Evolutionary conservation across 35 echinoderm and acorn worm genomes (phyloP), one percentile per base, ranked within the genome.

Genomic region (Strongylocentrotus purpuratus): DNA sequence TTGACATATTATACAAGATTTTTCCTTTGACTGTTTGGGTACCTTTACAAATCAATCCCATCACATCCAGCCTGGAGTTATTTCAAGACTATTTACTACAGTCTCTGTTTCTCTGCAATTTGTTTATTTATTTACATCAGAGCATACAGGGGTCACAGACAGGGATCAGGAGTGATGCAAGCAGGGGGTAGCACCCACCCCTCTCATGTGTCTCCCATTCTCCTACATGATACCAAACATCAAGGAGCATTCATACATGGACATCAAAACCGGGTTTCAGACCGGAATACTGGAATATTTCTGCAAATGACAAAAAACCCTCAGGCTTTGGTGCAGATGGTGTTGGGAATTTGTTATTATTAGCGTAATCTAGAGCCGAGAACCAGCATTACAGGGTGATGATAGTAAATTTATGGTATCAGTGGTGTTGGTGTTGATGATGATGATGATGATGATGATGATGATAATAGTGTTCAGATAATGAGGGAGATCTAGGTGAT

Each of bases 111-210:
- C 33, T 32, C 48, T 47, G 32, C 91, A 93, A 93, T 93, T 58
- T 93, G 91, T 93, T 93, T 93, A 93, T 93, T 93, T 93, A 93
- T 93, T 93, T 93, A 93, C 91, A 93, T 47, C 46, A 58, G 46
- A 48, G 91, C 45, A 58, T 48, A 58, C 91, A 47, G 48, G 48
- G 91, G 48, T 47, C 91, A 93, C 13, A 46, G 48, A 58, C 31
- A 32, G 91, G 91, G 91, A 22, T 47, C 91, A 93, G 32, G 5
- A 8, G 91, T 50, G 91, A 93, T 47, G 87, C 87, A 93, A 93
- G 91, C 46, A 58, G 91, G 91, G 91, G 91, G 91, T 47, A 47
- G 14, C 25, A 47, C 91, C 91, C n/a, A 50, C 91, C 48, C 91
- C 47, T 46, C 91, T 58, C n/a, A 93, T 31, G 31, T 93, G 33